A percentile compares a stretch with the other conserved stretches of the same genome.
These are phyloP conservation scores for Todiramphus chloris DNA, from an alignment of 2,113 vertebrate genomes.

Conservation along the genomic window DNA sequence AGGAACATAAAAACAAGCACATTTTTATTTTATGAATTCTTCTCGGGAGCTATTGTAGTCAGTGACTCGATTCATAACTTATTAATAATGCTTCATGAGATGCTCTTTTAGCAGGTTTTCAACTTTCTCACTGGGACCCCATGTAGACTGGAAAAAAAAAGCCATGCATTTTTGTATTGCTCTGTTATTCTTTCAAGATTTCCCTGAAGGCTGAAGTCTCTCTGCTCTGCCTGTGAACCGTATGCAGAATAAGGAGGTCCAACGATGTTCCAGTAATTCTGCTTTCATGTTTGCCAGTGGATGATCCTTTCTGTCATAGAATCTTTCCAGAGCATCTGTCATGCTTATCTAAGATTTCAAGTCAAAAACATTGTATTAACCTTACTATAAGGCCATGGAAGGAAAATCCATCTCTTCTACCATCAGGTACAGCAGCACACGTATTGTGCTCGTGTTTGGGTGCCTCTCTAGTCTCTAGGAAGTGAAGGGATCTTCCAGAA, in stretches of 20 bases:
- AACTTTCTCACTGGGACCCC: constrained; percentile 9
- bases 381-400: not conserved
- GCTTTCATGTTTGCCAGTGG: not conserved
- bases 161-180: constrained; percentile 27
- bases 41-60: constrained; percentile 28
- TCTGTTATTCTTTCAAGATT: constrained; percentile 15
- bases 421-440: not conserved
- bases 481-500: not conserved
- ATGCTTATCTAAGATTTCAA: not conserved
- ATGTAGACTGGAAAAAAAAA: constrained; percentile 31
- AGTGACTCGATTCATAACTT: constrained; percentile 47
- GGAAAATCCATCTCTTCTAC: not conserved
- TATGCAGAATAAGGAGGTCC: not conserved
- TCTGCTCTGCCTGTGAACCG: not conserved
- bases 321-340: not conserved
- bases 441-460: not conserved
- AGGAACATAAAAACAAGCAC: not conserved
- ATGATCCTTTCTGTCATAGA: not conserved
- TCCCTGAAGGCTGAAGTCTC: constrained; percentile 1
- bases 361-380: not conserved
- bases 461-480: not conserved
- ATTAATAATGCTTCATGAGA: constrained; percentile 46
- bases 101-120: constrained; percentile 52
- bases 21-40: constrained; percentile 50
- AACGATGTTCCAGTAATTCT: not conserved